Conservation (phyloP, 2,113 vertebrate species). For the Elgaria multicarinata region DNA sequence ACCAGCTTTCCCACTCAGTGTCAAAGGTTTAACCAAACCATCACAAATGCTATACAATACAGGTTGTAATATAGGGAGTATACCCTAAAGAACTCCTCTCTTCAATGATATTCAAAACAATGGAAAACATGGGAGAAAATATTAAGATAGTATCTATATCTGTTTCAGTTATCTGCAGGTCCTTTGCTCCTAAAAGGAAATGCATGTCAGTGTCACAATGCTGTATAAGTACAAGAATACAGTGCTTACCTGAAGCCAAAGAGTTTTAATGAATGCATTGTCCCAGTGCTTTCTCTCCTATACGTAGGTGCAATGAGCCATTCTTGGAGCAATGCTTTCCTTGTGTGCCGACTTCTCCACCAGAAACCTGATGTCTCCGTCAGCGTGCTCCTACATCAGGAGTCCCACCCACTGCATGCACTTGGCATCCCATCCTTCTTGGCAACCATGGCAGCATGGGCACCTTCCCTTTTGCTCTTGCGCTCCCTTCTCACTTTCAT, state of each 20-base stretch:
- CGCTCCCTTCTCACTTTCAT: not conserved
- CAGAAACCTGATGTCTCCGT: not conserved
- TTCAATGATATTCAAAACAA: not conserved
- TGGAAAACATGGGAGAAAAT: not conserved
- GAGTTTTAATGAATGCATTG: not conserved
- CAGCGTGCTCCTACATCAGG: not conserved
- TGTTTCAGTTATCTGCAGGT: not conserved
- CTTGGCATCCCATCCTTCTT: slow-evolving; percentile 7
- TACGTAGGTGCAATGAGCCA: not conserved
- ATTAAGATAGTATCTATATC: not conserved
- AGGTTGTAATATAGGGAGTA: not conserved
- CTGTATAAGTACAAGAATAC: not conserved
- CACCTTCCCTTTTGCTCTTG: not conserved
- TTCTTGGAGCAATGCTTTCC: not conserved
- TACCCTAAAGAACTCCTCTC: not conserved
- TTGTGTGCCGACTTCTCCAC: not conserved
- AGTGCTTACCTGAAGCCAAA: not conserved
- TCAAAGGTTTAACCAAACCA: not conserved
- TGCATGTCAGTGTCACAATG: not conserved
- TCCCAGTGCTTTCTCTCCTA: not conserved
- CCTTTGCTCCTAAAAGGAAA: not conserved
- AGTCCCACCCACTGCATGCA: slow-evolving; percentile 7
- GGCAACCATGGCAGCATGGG: slow-evolving; percentile 4
- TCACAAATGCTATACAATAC: not conserved
- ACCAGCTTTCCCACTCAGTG: not conserved